Evolutionary conservation across 2,888 invertebrate genomes (phyloP).

Genomic region (Heterodera filipjevi): DNA sequence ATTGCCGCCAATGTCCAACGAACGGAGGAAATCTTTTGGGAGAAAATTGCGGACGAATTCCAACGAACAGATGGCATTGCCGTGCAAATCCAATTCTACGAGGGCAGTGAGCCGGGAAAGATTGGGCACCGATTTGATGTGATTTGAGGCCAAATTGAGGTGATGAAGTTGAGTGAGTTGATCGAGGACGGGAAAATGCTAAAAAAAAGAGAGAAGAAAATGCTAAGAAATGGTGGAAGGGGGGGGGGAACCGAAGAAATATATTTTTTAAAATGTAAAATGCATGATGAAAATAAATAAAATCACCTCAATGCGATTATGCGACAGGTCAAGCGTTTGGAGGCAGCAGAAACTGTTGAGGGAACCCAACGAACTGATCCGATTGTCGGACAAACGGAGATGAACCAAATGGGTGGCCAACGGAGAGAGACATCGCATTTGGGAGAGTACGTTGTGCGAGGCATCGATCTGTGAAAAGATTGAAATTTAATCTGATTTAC

Average conservation of each 20-base stretch:
- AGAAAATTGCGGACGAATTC: constrained; percentile 16
- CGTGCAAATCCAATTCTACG: constrained; percentile 24
- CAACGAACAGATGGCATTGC: constrained; percentile 32
- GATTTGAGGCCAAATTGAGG: constrained; percentile 32
- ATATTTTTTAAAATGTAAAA: no score
- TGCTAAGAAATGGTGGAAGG: background rate
- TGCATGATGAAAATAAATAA: background rate
- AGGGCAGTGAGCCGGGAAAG: constrained; percentile 20
- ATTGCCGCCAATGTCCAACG: constrained; percentile 35
- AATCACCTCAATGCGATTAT: constrained; percentile 36
- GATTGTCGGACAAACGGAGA: constrained; percentile 27
- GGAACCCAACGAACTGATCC: constrained; percentile 23
- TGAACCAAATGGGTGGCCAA: constrained; percentile 8
- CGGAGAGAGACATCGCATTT: constrained; percentile 22
- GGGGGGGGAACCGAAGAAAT: background rate
- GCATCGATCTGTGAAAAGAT: constrained; percentile 29
- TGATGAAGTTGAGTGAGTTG: constrained; percentile 9
- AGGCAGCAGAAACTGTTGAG: constrained; percentile 29
- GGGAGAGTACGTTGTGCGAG: constrained; percentile 32
- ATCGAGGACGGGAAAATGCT: constrained; percentile 29
- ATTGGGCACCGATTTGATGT: constrained; percentile 33
- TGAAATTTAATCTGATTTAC: background rate
- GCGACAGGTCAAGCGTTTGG: constrained; percentile 28
- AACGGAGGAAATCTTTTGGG: background rate
- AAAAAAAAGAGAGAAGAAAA: no score